Base-by-base conservation (phyloP, 2,888 invertebrate species). In the Cepaea hortensis region DNA sequence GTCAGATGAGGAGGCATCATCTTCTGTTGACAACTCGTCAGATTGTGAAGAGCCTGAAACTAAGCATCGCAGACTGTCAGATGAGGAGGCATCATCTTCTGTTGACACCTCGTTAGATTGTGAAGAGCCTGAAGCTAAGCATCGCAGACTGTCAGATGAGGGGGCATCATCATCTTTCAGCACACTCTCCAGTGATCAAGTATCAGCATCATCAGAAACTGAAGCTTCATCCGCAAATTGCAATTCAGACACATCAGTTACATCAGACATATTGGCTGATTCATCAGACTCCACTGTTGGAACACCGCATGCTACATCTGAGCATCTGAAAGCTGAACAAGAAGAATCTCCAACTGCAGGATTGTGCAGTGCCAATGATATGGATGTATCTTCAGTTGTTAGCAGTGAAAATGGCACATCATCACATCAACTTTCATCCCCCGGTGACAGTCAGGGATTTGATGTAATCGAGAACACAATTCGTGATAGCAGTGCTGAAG, bases 381-480 rank as follows among this genome's bases (percentile, higher is more conserved):
- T 48, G 5, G 76, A 84, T 23, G 23, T 35, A 62, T 76, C 62
- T 23, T n/a, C 55, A n/a, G n/a, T 23, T 35, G 79, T 23, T 13
- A 50, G 70, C 50, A 73, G 20, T 20, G 70, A 85, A n/a, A 62
- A 62, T 35, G 62, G 46, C 46, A 61, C 85, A 55, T 79, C 61
- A 55, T 72, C 85, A 55, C 18, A 79, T 7, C 72, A 68, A 6
- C 48, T 72, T n/a, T 11, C n/a, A 35, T 80, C 85, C 1, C 73
- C 85, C 3, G 61, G 13, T 70, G 85, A 80, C 85, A 85, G 85
- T 35, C 80, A 61, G 23, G 80, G 85, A 50, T 85, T 85, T 80
- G 80, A 85, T 80, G 80, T 80, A 0, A 68, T 18, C 35, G 79
- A 35, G 7, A 50, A 76, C 61, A 68, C 20, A 3, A 20, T 75